Base-by-base conservation (phyloP, 2,888 invertebrate genomes). In the Operophtera brumata region DNA sequence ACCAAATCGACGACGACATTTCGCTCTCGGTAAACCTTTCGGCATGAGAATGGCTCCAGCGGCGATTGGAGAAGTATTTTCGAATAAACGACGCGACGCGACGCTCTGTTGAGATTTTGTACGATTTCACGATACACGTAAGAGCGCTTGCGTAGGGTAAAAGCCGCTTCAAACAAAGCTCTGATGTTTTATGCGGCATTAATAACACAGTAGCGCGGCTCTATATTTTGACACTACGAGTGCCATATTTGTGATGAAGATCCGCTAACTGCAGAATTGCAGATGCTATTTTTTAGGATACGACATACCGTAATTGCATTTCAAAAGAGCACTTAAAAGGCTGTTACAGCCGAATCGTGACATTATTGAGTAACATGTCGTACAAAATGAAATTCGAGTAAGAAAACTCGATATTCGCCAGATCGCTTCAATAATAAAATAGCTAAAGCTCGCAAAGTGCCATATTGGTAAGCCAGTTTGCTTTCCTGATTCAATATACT, bases 1-100 rank as follows among this genome's bases (percentile, higher is more conserved):
- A 76, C 70, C 62, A 70, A 77, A 77, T 74, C 70, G 75, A 73
- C 69, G 66, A 66, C 64, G 70, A 73, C 66, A 66, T 72, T 76
- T 73, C 54, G 70, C 68, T 77, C 67, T 74, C 69, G 61, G 70
- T 70, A 77, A 74, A 76, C 69, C 73, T 66, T 58, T 64, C 63
- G 70, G 67, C 69, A 67, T 72, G 69, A 62, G 67, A 74, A 76
- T 70, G 64, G 66, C 63, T 62, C 43, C 39, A 47, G 58, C 49
- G 62, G 61, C 66, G 65, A 67, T 69, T 66, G 50, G 47, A 66
- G 55, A 65, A 67, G 64, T 67, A 69, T 71, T 69, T 66, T 57
- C 56, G 59, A 62, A 66, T 63, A 70, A 50, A 57, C 54, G 51
- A 42, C 20, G 20, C 54, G 51, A 42, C 20, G 20, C 20, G 20